A percentile compares a stretch with the other conserved stretches of the same genome.
These are phyloP conservation scores for Phrynocephalus guinanensis DNA, from an alignment of 2,797 vertebrate genomes.

Conservation along the genomic window DNA sequence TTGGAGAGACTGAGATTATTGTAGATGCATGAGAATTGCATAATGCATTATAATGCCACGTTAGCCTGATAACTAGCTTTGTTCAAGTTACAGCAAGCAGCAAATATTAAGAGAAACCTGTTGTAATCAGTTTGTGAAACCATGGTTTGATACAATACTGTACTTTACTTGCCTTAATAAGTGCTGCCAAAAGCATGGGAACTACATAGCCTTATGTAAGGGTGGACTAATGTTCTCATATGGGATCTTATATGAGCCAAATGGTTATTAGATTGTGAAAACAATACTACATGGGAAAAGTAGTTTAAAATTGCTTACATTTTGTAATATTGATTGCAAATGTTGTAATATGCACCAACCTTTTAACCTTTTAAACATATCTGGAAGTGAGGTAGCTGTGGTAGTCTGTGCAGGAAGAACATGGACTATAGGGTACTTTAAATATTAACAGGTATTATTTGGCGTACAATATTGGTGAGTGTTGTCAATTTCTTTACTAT, in stretches of 20 bases:
- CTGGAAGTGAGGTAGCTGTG: too few species aligned
- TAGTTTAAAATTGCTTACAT: conserved; percentile 50
- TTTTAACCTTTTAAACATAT: conserved; percentile 50
- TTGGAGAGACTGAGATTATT: not conserved
- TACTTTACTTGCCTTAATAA: not conserved
- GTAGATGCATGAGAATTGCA: conserved; percentile 26
- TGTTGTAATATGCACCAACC: too few species aligned
- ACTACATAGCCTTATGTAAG: conserved; percentile 26
- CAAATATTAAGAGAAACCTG: conserved; percentile 46
- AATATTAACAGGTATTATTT: too few species aligned
- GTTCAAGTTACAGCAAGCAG: conserved; percentile 48
- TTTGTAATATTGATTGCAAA: too few species aligned
- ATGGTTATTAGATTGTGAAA: conserved; percentile 47
- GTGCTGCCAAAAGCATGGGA: conserved; percentile 52
- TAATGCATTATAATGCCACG: conserved; percentile 40
- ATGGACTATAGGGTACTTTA: too few species aligned
- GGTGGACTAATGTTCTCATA: not conserved
- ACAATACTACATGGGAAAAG: conserved; percentile 41
- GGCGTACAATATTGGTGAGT: too few species aligned
- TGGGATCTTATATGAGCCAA: conserved; percentile 23
- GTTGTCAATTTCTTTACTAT: too few species aligned
- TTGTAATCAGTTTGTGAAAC: conserved; percentile 17
- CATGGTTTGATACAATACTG: conserved; percentile 7
- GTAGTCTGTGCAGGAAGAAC: too few species aligned
- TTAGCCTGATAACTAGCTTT: conserved; percentile 28